Percentiles rank a stretch among this genome's conserved stretches.
Conservation (phyloP, 2,797 vertebrate genomes). For the Halcyon badia region DNA sequence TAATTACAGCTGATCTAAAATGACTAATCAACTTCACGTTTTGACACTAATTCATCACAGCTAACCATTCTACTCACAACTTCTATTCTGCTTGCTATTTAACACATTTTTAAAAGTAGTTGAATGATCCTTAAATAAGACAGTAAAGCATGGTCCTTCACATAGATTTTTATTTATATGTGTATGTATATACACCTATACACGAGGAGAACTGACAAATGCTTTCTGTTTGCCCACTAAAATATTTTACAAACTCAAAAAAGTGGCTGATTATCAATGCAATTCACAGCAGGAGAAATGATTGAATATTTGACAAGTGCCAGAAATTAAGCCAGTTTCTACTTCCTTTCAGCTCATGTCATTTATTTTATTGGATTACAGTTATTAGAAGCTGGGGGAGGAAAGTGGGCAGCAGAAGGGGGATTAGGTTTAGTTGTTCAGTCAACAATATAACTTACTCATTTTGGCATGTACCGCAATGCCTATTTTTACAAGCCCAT, state of each 20-base stretch:
- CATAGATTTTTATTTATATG: neutral
- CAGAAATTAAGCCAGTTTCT: slow-evolving; percentile 26
- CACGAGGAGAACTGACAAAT: neutral
- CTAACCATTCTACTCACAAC: neutral
- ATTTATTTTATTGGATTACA: slow-evolving; percentile 33
- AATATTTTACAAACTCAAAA: neutral
- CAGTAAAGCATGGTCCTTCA: neutral
- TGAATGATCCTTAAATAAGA: neutral
- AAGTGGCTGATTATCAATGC: neutral
- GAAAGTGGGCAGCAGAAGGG: slow-evolving; percentile 46
- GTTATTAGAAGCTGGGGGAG: slow-evolving; percentile 53
- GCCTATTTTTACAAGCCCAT: slow-evolving; percentile 61
- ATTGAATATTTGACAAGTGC: neutral
- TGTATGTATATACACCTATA: neutral
- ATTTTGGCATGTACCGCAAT: neutral
- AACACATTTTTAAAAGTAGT: neutral
- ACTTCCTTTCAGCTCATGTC: slow-evolving; percentile 43
- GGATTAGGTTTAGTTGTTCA: slow-evolving; percentile 25
- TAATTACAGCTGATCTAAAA: slow-evolving; percentile 51
- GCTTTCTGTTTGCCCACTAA: neutral
- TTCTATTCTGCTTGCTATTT: neutral
- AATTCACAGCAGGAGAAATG: neutral
- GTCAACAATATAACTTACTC: slow-evolving; percentile 26
- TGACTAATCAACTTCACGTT: slow-evolving; percentile 40
- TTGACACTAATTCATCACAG: neutral